phyloP scores from a whole-genome alignment of 2,888 invertebrate genomes.

The Amorpha juglandis region DNA sequence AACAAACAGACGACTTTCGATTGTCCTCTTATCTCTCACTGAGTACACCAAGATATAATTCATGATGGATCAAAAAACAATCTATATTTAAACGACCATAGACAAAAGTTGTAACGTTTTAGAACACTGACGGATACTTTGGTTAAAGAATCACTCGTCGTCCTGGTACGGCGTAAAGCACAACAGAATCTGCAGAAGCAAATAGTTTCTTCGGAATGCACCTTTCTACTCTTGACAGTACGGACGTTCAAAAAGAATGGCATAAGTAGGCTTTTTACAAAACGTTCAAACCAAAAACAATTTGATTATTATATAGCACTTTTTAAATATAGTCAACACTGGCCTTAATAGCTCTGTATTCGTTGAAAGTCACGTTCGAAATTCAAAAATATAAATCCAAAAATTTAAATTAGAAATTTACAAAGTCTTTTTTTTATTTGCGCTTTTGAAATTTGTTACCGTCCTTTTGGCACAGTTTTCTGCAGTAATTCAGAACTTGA shows the following conservation, averaged over 20 bases:
- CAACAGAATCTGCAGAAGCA: constrained; percentile 73
- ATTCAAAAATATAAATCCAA: constrained; percentile 25
- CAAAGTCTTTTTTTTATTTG: neutral
- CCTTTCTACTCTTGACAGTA: constrained; percentile 66
- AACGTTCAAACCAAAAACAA: constrained; percentile 32
- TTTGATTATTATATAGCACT: constrained; percentile 9
- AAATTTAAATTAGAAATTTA: constrained; percentile 29
- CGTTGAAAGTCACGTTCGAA: constrained; percentile 19
- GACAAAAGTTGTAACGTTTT: constrained; percentile 77
- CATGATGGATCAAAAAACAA: constrained; percentile 51
- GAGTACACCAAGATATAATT: constrained; percentile 30
- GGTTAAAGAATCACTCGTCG: constrained; percentile 66
- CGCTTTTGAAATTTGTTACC: neutral
- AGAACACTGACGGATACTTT: constrained; percentile 72
- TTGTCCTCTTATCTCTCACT: constrained; percentile 50
- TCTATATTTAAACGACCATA: constrained; percentile 77
- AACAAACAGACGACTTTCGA: constrained; percentile 53
- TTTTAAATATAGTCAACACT: neutral
- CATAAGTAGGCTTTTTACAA: constrained; percentile 76
- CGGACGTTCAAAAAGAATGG: constrained; percentile 68
- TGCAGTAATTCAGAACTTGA: constrained; percentile 42
- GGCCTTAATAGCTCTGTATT: neutral
- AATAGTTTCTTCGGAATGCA: constrained; percentile 66
- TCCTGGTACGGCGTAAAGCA: constrained; percentile 64
- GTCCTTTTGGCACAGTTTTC: constrained; percentile 3